These are phyloP conservation scores for Aplocera efformata DNA, from an alignment of 2,888 invertebrate species.

Conservation along the genomic window DNA sequence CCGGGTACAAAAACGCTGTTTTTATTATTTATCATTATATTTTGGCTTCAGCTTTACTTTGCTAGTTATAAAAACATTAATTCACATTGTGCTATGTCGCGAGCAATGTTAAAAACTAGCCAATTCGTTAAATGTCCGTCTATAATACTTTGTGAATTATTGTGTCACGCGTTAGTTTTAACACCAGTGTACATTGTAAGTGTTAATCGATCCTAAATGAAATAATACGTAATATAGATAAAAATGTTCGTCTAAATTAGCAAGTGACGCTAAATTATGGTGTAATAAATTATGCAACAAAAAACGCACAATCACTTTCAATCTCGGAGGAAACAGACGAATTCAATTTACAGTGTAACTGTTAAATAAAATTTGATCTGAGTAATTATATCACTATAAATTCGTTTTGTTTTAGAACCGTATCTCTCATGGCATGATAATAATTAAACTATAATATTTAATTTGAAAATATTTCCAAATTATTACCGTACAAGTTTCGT, in stretches of 20 bases:
- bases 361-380: neutral
- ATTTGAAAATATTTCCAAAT: too few relatives aligned
- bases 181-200: constrained; percentile 49
- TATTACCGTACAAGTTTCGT: too few relatives aligned
- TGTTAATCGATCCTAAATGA: constrained; percentile 44
- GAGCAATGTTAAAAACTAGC: constrained; percentile 37
- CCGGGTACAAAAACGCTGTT: constrained; percentile 16
- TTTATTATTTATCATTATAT: constrained; percentile 29
- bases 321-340: neutral
- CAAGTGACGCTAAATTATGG: constrained; percentile 18
- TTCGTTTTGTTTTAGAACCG: too few relatives aligned
- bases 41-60: constrained; percentile 66
- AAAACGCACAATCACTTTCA: constrained; percentile 18
- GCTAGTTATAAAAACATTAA: constrained; percentile 40
- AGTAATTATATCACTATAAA: neutral
- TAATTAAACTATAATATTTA: too few relatives aligned
- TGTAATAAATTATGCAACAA: constrained; percentile 4
- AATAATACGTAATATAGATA: constrained; percentile 37
- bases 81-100: constrained; percentile 42
- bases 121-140: constrained; percentile 33
- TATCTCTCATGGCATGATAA: too few relatives aligned
- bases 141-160: constrained; percentile 38
- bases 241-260: constrained; percentile 19
- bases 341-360: neutral
- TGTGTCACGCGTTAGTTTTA: constrained; percentile 24